phyloP scores from a whole-genome alignment of 2,797 vertebrate genomes.

The Aulostomus chinensis region DNA sequence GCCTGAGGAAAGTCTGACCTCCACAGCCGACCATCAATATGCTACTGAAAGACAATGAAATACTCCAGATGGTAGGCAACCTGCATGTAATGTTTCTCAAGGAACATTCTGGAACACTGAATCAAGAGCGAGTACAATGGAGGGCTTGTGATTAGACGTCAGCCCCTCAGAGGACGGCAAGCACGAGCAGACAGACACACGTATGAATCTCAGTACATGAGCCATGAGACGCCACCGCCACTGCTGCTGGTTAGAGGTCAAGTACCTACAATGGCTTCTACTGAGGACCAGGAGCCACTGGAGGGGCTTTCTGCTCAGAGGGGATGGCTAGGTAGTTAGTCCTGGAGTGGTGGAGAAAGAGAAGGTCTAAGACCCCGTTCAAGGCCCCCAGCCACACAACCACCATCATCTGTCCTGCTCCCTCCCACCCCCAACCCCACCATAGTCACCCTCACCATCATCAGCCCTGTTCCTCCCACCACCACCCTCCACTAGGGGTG shows the following conservation, averaged over 20 bases:
- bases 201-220: too few species aligned
- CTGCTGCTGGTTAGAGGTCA: constrained; percentile 38
- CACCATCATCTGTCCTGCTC: too few species aligned
- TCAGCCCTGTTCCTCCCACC: too few species aligned
- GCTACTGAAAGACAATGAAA: too few species aligned
- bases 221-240: too few species aligned
- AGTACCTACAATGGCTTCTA: constrained; percentile 85
- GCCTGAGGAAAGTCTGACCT: too few species aligned
- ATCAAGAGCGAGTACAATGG: constrained; percentile 16
- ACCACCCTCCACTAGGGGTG: too few species aligned
- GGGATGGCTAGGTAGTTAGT: constrained; percentile 96
- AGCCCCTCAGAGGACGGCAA: constrained; percentile 8
- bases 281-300: constrained; percentile 87
- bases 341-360: constrained; percentile 77
- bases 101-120: not conserved
- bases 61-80: too few species aligned
- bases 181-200: constrained; percentile 12
- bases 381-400: not conserved
- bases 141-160: constrained; percentile 14
- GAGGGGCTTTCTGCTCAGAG: constrained; percentile 93
- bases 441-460: too few species aligned
- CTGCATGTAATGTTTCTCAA: not conserved
- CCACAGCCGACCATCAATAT: too few species aligned
- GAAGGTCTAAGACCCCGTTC: constrained; percentile 53
- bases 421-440: too few species aligned